A percentile compares a stretch with the other conserved stretches of the same genome.
Conservation (phyloP, 92 coral and sea anemone species). For the Galaxea fascicularis region DNA sequence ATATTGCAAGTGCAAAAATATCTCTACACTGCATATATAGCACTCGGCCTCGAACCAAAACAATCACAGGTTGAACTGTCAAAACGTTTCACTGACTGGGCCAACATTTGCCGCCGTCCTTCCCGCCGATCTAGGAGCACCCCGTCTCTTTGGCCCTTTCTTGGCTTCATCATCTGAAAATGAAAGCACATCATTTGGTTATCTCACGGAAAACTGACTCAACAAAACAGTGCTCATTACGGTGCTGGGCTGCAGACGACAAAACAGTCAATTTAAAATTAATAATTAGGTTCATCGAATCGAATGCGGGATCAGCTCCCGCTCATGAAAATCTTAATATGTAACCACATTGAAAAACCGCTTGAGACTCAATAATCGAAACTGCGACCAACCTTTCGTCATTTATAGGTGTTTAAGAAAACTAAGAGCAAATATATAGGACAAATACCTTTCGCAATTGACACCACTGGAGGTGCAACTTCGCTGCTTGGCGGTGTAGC, state of each 20-base stretch:
- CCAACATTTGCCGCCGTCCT: slow-evolving; percentile 66
- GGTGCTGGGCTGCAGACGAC: background rate
- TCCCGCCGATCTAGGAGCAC: slow-evolving; percentile 71
- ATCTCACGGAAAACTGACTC: background rate
- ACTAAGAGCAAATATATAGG: background rate
- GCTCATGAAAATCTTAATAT: background rate
- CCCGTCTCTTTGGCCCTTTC: slow-evolving; percentile 77
- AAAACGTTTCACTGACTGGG: slow-evolving; percentile 29
- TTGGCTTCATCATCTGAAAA: slow-evolving; percentile 77
- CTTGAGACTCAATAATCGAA: background rate
- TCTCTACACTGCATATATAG: too few species aligned
- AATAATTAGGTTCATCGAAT: background rate
- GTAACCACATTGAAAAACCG: background rate
- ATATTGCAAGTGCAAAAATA: too few species aligned
- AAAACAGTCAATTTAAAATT: slow-evolving; percentile 65
- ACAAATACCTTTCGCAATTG: slow-evolving; percentile 38
- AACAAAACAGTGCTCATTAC: background rate
- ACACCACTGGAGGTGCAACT: slow-evolving; percentile 81
- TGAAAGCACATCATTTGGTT: background rate
- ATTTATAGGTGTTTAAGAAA: too few species aligned
- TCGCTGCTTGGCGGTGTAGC: slow-evolving; percentile 80
- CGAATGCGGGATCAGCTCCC: background rate
- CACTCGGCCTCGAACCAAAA: slow-evolving; percentile 21
- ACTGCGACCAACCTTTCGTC: background rate
- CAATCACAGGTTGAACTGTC: background rate